These are phyloP conservation scores for Bombus superbus DNA, from an alignment of 1,140 invertebrate genomes.

Conservation along the genomic window DNA sequence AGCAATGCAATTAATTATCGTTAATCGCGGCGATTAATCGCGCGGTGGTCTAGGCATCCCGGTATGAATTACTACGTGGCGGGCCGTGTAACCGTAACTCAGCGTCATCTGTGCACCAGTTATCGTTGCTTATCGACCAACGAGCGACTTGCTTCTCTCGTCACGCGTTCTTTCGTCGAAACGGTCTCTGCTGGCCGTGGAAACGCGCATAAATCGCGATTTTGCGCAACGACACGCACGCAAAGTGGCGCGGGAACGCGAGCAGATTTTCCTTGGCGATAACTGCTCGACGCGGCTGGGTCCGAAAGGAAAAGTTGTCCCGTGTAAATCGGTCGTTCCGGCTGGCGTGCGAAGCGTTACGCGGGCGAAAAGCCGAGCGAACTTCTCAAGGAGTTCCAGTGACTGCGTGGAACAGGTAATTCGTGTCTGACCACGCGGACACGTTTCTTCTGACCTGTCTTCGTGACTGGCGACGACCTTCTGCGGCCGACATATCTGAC, in stretches of 20 bases:
- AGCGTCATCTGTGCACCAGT: conserved; percentile 59
- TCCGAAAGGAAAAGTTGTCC: conserved; percentile 49
- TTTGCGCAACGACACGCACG: conserved; percentile 17
- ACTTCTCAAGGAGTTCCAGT: conserved; percentile 68
- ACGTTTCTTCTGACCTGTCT: conserved; percentile 43
- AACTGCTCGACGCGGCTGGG: not conserved
- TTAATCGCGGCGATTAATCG: conserved; percentile 79
- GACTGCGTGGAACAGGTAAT: conserved; percentile 62
- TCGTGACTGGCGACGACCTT: conserved; percentile 42
- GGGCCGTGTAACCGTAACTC: conserved; percentile 56
- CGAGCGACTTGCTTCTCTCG: conserved; percentile 24
- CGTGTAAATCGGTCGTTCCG: conserved; percentile 53
- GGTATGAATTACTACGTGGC: conserved; percentile 64
- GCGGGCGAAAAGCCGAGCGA: conserved; percentile 56
- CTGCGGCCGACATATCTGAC: conserved; percentile 12
- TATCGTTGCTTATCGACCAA: conserved; percentile 62
- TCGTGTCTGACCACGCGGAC: conserved; percentile 54
- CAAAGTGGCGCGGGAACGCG: conserved; percentile 13
- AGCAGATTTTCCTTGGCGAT: conserved; percentile 27
- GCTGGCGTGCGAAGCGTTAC: conserved; percentile 45
- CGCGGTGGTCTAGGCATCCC: conserved; percentile 27
- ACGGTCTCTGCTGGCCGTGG: not conserved
- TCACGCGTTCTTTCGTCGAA: conserved; percentile 38
- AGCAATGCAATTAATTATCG: conserved; percentile 77
- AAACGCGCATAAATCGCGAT: conserved; percentile 13